These are phyloP conservation scores for Cheilosia impressa DNA, from an alignment of 2,888 invertebrate species.

Conservation along the genomic window DNA sequence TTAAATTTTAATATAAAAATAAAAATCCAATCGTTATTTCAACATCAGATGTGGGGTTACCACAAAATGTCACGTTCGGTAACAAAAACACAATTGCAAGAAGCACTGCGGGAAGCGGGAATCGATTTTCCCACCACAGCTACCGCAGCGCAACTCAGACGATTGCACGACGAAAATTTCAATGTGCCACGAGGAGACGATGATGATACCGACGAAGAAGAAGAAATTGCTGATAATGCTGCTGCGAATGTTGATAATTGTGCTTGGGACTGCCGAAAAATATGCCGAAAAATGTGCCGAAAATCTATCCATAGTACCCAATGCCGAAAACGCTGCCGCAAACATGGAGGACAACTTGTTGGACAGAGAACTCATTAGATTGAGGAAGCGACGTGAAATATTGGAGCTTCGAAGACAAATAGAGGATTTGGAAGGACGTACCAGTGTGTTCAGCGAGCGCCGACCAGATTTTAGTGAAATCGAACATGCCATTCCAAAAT, in stretches of 20 bases:
- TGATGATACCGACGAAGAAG: neutral
- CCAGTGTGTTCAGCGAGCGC: too few relatives aligned
- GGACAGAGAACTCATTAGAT: neutral
- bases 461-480: neutral
- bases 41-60: conserved; percentile 12
- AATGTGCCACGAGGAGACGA: neutral
- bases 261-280: neutral
- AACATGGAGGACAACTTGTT: neutral
- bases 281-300: neutral
- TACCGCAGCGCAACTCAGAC: neutral
- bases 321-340: neutral
- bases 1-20: too few relatives aligned
- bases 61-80: neutral
- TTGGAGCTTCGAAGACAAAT: neutral
- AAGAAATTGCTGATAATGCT: neutral
- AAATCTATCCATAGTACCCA: neutral
- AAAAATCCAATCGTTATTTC: too few relatives aligned
- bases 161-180: neutral
- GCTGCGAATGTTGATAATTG: neutral
- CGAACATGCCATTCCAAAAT: conserved; percentile 5
- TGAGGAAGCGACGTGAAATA: neutral
- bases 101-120: neutral
- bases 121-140: neutral
- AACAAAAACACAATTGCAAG: neutral
- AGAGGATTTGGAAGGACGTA: neutral